phyloP scores from a whole-genome alignment of 2,113 vertebrate genomes.

The Synchiropus splendidus region DNA sequence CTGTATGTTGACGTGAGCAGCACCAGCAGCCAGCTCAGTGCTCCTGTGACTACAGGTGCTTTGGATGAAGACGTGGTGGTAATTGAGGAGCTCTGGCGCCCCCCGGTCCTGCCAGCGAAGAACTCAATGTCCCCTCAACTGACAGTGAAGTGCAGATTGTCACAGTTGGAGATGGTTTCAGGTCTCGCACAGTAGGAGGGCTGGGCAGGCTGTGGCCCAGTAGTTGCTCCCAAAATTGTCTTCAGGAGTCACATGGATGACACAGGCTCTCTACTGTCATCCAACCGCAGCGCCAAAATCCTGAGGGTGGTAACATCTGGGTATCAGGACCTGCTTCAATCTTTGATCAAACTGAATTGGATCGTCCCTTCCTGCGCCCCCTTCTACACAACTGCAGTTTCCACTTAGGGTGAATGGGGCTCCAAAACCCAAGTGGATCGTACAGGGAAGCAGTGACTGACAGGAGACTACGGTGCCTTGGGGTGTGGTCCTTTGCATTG shows the following conservation, averaged over 20 bases:
- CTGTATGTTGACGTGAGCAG: conserved; percentile 86
- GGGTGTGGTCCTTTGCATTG: too few relatives aligned
- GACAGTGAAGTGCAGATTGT: conserved; percentile 98
- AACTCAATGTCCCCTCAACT: conserved; percentile 98
- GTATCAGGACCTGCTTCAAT: too few relatives aligned
- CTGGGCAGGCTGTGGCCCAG: conserved; percentile 83
- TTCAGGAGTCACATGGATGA: conserved; percentile 79
- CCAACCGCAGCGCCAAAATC: conserved; percentile 86
- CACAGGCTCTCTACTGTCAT: conserved; percentile 92
- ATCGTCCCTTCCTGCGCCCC: too few relatives aligned
- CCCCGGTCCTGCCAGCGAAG: conserved; percentile 88
- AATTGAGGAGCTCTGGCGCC: conserved; percentile 88
- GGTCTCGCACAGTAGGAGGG: conserved; percentile 82
- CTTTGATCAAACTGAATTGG: too few relatives aligned
- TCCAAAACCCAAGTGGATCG: too few relatives aligned
- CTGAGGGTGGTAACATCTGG: conserved; percentile 95
- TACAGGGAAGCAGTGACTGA: too few relatives aligned
- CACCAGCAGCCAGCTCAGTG: conserved; percentile 77
- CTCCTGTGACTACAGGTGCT: conserved; percentile 81
- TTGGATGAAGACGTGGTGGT: conserved; percentile 97
- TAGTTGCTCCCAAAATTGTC: conserved; percentile 77
- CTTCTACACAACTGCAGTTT: too few relatives aligned
- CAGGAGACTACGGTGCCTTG: too few relatives aligned
- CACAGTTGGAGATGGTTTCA: conserved; percentile 90
- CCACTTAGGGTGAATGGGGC: too few relatives aligned